Percentiles rank a stretch among this genome's conserved stretches.
These are phyloP conservation scores for Rhombomys opimus DNA, from an alignment of 2,113 vertebrate genomes.

Conservation along the genomic window DNA sequence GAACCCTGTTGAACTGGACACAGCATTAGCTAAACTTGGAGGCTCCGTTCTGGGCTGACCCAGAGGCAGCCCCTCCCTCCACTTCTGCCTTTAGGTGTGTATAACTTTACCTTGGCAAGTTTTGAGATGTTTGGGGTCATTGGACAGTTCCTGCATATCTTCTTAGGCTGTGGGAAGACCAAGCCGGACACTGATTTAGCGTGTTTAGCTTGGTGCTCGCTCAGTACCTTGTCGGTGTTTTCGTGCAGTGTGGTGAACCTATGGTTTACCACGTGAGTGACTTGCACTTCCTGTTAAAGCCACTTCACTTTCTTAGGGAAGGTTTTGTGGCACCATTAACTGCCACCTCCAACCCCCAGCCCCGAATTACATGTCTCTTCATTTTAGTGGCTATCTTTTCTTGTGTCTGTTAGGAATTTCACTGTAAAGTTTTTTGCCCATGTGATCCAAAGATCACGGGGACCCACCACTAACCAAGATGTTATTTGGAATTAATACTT, in stretches of 20 bases:
- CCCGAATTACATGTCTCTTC: neutral
- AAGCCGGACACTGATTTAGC: neutral
- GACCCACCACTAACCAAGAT: no score
- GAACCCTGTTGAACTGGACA: neutral
- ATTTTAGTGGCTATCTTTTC: neutral
- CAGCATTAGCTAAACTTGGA: neutral
- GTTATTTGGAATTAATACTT: neutral
- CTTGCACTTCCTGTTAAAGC: neutral
- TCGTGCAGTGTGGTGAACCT: neutral
- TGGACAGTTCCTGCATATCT: neutral
- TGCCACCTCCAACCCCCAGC: neutral
- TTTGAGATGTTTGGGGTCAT: neutral
- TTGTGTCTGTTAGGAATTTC: neutral
- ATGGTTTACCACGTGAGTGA: neutral
- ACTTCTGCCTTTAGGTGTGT: neutral
- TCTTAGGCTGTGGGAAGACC: neutral
- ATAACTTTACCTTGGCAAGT: neutral
- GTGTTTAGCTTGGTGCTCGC: conserved; percentile 30
- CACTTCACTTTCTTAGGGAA: conserved; percentile 9
- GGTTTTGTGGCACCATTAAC: neutral
- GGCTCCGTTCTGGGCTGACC: neutral
- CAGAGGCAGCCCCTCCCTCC: neutral
- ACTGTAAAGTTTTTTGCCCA: conserved; percentile 10
- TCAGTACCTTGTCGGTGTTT: neutral
- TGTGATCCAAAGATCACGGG: neutral